These are phyloP conservation scores for Agrilus cyanescens DNA, from an alignment of 2,888 invertebrate species.

Conservation along the genomic window DNA sequence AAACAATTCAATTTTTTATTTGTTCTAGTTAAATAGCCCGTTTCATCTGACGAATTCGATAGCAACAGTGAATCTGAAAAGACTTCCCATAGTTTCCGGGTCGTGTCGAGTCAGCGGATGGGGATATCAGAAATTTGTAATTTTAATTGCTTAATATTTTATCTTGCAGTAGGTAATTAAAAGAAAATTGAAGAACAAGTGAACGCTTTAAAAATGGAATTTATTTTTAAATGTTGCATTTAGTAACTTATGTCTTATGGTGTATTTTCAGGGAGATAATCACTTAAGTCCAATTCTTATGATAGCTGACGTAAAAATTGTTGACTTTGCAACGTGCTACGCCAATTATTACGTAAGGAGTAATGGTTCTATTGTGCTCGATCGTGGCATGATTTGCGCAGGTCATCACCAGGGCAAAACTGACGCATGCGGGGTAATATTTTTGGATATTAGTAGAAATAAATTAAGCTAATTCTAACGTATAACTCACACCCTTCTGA, in stretches of 20 bases:
- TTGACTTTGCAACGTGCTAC: slow-evolving; percentile 15
- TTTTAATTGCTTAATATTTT: slow-evolving; percentile 4
- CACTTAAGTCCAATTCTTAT: slow-evolving; percentile 17
- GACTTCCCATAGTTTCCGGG: slow-evolving; percentile 8
- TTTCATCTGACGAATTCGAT: slow-evolving; percentile 5
- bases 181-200: neutral
- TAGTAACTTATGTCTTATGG: no score
- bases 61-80: slow-evolving; percentile 10
- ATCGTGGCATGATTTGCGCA: slow-evolving; percentile 19
- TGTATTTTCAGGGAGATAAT: slow-evolving; percentile 14
- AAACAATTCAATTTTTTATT: neutral
- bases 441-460: neutral
- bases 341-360: slow-evolving; percentile 9
- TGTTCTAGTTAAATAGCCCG: slow-evolving; percentile 10
- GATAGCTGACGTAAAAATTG: slow-evolving; percentile 15
- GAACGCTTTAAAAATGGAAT: neutral
- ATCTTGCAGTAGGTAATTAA: neutral
- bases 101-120: slow-evolving; percentile 19
- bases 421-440: slow-evolving; percentile 20
- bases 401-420: slow-evolving; percentile 15
- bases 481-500: no score
- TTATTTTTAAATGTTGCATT: no score
- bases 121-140: slow-evolving; percentile 18
- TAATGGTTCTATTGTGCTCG: slow-evolving; percentile 6
- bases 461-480: no score